Percentiles rank a stretch among this genome's conserved stretches.
Conservation (phyloP, 1,140 invertebrate genomes). For the Neodiprion fabricii region DNA sequence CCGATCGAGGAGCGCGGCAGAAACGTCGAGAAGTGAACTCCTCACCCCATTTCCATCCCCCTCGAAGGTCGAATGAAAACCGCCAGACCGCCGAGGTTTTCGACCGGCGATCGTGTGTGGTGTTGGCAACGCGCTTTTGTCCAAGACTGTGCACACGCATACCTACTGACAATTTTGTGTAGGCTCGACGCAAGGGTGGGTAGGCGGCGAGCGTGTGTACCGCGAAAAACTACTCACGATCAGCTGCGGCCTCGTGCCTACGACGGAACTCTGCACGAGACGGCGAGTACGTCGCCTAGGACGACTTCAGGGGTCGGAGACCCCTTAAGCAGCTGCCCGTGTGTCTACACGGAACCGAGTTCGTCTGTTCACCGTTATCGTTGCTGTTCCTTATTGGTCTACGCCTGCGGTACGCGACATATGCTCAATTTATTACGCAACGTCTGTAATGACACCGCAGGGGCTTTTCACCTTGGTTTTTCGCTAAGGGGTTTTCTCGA, state of each 20-base stretch:
- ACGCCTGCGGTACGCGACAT: background rate
- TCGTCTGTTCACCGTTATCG: background rate
- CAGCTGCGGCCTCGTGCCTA: background rate
- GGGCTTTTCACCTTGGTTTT: too few species aligned
- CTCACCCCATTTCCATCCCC: background rate
- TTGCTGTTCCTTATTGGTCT: slow-evolving; percentile 12
- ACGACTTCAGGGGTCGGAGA: slow-evolving; percentile 27
- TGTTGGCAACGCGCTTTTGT: too few species aligned
- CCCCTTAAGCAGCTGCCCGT: slow-evolving; percentile 40
- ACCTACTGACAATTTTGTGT: too few species aligned
- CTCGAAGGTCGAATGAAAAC: background rate
- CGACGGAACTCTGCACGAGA: slow-evolving; percentile 8
- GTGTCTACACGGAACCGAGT: slow-evolving; percentile 33
- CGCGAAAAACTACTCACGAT: slow-evolving; percentile 13
- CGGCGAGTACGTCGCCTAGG: slow-evolving; percentile 15
- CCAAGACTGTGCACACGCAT: too few species aligned
- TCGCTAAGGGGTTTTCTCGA: too few species aligned
- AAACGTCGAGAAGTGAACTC: background rate
- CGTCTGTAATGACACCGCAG: slow-evolving; percentile 4
- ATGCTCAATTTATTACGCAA: slow-evolving; percentile 22
- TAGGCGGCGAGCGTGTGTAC: slow-evolving; percentile 4
- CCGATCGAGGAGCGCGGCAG: background rate
- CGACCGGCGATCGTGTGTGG: slow-evolving; percentile 9
- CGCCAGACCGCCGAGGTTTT: background rate
- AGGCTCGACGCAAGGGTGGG: background rate